Evolutionary conservation across 2,797 vertebrate species (phyloP).

Genomic region (Cynopterus sphinx): DNA sequence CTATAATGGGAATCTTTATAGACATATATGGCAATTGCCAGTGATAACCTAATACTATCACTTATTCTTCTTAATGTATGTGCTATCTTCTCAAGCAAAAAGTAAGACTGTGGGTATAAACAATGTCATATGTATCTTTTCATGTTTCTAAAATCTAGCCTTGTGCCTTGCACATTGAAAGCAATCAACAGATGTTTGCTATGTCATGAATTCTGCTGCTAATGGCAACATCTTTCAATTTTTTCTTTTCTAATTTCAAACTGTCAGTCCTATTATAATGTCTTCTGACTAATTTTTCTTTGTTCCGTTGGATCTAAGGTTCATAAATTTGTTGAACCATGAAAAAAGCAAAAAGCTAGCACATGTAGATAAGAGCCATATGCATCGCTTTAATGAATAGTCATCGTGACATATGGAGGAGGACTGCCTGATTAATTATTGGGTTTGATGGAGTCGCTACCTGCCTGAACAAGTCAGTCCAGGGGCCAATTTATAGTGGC

Average conservation of each 20-base stretch:
- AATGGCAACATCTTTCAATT: neutral
- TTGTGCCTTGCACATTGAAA: neutral
- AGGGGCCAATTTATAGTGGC: constrained; percentile 74
- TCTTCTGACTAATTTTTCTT: constrained; percentile 41
- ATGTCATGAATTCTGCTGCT: neutral
- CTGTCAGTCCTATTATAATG: constrained; percentile 15
- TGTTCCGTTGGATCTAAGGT: constrained; percentile 40
- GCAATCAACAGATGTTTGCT: neutral
- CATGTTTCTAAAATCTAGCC: neutral
- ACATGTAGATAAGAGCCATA: constrained; percentile 60
- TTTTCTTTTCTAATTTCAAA: constrained; percentile 45
- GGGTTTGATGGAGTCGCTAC: constrained; percentile 71
- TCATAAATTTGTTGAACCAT: constrained; percentile 71
- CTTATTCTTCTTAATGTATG: neutral
- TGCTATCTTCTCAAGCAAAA: neutral
- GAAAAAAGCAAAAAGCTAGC: constrained; percentile 50
- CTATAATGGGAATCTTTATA: neutral
- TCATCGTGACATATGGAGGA: constrained; percentile 71
- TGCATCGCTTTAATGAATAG: constrained; percentile 75
- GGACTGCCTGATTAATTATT: constrained; percentile 73
- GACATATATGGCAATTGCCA: neutral
- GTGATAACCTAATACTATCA: neutral
- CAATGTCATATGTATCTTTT: neutral
- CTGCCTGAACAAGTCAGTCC: constrained; percentile 48
- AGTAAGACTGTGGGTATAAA: neutral